Conservation (phyloP, 1,140 invertebrate species). For the Idris sp. region DNA sequence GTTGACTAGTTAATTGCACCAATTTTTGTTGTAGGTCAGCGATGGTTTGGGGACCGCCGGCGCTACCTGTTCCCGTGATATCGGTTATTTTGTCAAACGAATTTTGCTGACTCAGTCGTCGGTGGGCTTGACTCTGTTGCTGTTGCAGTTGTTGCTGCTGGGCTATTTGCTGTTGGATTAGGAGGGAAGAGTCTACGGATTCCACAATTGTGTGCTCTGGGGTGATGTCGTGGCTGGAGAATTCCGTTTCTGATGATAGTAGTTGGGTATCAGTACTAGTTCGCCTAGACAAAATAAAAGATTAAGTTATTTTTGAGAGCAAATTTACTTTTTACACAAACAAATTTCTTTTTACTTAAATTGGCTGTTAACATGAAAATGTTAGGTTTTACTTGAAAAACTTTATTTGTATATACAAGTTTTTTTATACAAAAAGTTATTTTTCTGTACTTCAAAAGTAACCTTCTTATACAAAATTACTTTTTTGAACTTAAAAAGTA, state of each 20-base stretch:
- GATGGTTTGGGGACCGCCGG: slow-evolving; percentile 76
- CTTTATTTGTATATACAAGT: too few species aligned
- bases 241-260: slow-evolving; percentile 73
- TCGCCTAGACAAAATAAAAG: too few species aligned
- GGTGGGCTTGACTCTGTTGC: slow-evolving; percentile 63
- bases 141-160: slow-evolving; percentile 67
- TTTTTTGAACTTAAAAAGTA: too few species aligned
- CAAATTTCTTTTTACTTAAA: too few species aligned
- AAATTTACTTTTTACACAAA: too few species aligned
- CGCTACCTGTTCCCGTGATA: slow-evolving; percentile 41
- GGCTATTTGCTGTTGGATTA: slow-evolving; percentile 69
- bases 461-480: too few species aligned
- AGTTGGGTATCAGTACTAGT: slow-evolving; percentile 73
- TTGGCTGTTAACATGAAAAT: too few species aligned
- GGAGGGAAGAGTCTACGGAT: slow-evolving; percentile 64
- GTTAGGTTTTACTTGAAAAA: too few species aligned
- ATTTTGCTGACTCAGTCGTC: slow-evolving; percentile 79
- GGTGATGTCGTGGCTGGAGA: slow-evolving; percentile 75
- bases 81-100: slow-evolving; percentile 76
- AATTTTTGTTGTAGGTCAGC: slow-evolving; percentile 80
- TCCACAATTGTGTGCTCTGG: slow-evolving; percentile 75
- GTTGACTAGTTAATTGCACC: slow-evolving; percentile 79
- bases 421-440: too few species aligned
- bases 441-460: too few species aligned
- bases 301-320: too few species aligned